A percentile compares a stretch with the other conserved stretches of the same genome.
phyloP scores from a whole-genome alignment of 2,888 invertebrate genomes.

The Cephus runcator region DNA sequence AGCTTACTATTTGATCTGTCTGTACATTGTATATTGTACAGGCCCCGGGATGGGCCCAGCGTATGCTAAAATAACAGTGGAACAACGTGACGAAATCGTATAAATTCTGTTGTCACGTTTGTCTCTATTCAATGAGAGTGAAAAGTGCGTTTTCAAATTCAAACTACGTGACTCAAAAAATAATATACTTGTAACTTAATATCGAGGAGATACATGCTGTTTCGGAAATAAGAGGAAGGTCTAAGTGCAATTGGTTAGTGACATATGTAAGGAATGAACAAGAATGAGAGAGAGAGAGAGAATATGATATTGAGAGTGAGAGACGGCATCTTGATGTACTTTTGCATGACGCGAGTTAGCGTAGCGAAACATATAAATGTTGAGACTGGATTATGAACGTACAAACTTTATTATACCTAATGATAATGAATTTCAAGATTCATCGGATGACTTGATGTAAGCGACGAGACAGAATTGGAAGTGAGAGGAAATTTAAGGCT shows the following conservation, averaged over 20 bases:
- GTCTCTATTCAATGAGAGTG: not conserved
- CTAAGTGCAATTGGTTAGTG: not conserved
- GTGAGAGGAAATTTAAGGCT: not conserved
- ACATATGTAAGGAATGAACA: not conserved
- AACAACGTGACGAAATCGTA: not conserved
- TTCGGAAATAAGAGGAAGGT: not conserved
- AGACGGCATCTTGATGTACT: slow-evolving; percentile 15
- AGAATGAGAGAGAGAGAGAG: not conserved
- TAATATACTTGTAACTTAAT: not conserved
- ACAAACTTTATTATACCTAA: slow-evolving; percentile 40
- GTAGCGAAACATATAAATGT: slow-evolving; percentile 37
- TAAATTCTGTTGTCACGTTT: no score
- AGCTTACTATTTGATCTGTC: not conserved
- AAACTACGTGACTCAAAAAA: not conserved
- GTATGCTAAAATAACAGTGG: not conserved
- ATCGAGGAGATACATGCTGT: not conserved
- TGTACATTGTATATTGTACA: not conserved
- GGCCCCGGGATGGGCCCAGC: not conserved
- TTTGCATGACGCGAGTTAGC: slow-evolving; percentile 20
- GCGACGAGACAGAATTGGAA: not conserved
- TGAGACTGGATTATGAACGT: slow-evolving; percentile 56
- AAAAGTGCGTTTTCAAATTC: not conserved
- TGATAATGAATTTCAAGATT: slow-evolving; percentile 17
- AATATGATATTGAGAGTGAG: not conserved
- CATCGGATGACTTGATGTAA: not conserved